Conservation (phyloP, 2,113 vertebrate genomes). For the Willisornis vidua region DNA sequence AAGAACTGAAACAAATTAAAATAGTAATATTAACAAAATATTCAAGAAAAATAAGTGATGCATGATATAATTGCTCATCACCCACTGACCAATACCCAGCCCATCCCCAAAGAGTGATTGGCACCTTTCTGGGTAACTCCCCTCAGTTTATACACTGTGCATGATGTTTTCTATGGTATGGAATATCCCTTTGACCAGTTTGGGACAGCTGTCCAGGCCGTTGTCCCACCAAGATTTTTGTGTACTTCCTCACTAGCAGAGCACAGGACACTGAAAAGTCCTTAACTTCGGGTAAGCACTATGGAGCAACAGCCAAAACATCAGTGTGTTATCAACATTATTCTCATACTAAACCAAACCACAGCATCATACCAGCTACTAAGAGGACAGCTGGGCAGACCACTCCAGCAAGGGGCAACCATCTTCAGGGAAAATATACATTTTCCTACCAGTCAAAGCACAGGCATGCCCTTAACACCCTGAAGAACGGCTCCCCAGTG, state of each 20-base stretch:
- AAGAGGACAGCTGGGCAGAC: not conserved
- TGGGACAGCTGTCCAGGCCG: not conserved
- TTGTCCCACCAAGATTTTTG: not conserved
- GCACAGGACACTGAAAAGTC: too few relatives aligned
- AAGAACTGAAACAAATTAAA: not conserved
- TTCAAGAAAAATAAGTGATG: not conserved
- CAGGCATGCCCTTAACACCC: not conserved
- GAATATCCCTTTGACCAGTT: not conserved
- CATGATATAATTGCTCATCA: not conserved
- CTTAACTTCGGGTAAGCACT: not conserved
- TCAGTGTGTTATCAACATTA: not conserved
- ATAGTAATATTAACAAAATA: not conserved
- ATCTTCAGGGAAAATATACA: not conserved
- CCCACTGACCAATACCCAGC: not conserved
- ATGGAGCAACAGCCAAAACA: not conserved
- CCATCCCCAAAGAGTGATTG: accelerated
- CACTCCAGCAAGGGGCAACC: not conserved
- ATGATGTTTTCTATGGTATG: not conserved
- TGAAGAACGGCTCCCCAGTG: accelerated
- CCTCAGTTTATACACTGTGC: not conserved
- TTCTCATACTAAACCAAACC: not conserved
- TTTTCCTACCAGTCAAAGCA: not conserved
- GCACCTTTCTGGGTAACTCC: not conserved
- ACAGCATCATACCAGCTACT: not conserved
- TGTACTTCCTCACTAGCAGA: not conserved